Evolutionary conservation across 2,113 vertebrate genomes (phyloP), one percentile per base, ranked within the genome.

Genomic region (Vidua macroura): DNA sequence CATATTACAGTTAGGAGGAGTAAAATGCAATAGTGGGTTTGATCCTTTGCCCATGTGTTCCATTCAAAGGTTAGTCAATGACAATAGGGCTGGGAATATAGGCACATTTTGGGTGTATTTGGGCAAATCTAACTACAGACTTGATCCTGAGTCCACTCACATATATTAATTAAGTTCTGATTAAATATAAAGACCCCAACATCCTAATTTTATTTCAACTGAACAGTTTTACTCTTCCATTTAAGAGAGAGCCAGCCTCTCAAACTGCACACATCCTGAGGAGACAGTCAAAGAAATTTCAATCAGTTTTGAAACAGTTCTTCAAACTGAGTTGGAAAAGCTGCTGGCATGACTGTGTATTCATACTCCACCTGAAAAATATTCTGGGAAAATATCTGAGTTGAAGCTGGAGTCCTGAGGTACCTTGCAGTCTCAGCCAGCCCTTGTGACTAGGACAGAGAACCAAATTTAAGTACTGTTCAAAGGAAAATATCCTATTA

Each of bases 21-120:
- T 49, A 92, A 94, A 96, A 92, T 20, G 73, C 22, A 0, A 18
- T 49, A 25, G 67, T 2, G 86, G 93, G 88, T 94, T 95, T 86
- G 72, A 24, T 72, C 21, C 62, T 86, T 53, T 84, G 91, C 93
- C 92, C 58, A 3, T 13, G 37, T 8, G 35, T 17, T 93, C 73
- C 87, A 90, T 81, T 89, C 81, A 94, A 90, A 94, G 94, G 80
- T 87, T 67, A 96, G 52, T 79, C 85, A 93, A 83, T 91, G 93
- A 93, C 90, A 83, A n/a, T 22, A 33, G 28, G 58, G 15, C 25
- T 37, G 28, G 27, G 37, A 86, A 31, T 2, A 6, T 1, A 10
- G 41, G 11, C 22, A 62, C 15, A 31, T 55, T 92, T 83, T 43
- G 70, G 70, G 27, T 35, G 13, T 58, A 70, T 35, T 59, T 44